Evolutionary conservation across 2,888 invertebrate genomes (phyloP).

Genomic region (Drosophila meridionalis): DNA sequence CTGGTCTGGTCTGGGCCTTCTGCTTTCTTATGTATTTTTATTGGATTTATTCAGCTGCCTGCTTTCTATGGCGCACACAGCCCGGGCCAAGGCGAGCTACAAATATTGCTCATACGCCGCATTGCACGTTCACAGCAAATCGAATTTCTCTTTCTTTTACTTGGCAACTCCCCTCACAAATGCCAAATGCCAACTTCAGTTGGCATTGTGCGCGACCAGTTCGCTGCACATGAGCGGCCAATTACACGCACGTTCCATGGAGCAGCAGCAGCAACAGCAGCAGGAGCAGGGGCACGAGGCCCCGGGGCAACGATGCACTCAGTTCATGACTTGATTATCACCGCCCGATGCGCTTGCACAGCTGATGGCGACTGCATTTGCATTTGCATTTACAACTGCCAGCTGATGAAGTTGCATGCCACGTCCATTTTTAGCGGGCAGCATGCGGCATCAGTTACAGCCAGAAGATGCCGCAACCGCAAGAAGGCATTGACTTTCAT

Average conservation of each 20-base stretch:
- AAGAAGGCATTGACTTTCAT: constrained; percentile 27
- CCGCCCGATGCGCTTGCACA: constrained; percentile 68
- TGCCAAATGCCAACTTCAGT: constrained; percentile 45
- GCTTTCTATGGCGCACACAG: constrained; percentile 3
- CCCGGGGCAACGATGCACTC: constrained; percentile 15
- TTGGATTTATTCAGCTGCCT: constrained; percentile 55
- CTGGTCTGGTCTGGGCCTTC: not conserved
- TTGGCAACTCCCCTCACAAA: constrained; percentile 22
- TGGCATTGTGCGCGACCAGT: constrained; percentile 41
- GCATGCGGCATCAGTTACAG: not conserved
- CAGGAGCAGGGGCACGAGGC: constrained; percentile 14
- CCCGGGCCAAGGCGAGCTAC: not conserved
- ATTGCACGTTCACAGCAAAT: constrained; percentile 57
- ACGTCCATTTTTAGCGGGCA: constrained; percentile 16
- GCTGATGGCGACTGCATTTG: constrained; percentile 69
- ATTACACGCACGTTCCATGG: constrained; percentile 56
- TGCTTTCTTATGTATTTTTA: constrained; percentile 57
- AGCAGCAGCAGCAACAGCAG: constrained; percentile 30
- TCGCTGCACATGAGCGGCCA: constrained; percentile 71
- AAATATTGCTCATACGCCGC: constrained; percentile 69
- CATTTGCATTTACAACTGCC: constrained; percentile 64
- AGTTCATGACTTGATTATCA: constrained; percentile 76
- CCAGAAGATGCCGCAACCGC: constrained; percentile 8
- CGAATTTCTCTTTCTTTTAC: constrained; percentile 41
- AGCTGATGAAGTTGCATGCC: constrained; percentile 65